Evolutionary conservation across 2,113 vertebrate species (phyloP).

Genomic region (Herpailurus yagouaroundi): DNA sequence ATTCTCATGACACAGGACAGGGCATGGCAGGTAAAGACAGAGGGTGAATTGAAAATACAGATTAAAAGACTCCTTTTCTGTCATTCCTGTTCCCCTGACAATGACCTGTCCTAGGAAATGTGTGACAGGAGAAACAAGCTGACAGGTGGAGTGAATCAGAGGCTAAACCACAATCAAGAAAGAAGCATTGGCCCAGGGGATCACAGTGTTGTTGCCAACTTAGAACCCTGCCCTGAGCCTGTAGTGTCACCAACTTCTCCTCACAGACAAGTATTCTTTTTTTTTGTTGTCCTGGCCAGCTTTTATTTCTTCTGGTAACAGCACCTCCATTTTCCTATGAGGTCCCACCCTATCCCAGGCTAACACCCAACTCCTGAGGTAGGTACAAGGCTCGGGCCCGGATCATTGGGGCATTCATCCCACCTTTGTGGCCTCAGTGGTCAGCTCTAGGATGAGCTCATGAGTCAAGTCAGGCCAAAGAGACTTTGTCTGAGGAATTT

Average conservation of each 20-base stretch:
- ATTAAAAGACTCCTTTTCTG: constrained; percentile 62
- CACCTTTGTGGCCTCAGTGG: not conserved
- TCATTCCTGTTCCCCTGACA: constrained; percentile 4
- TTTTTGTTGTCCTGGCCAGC: not conserved
- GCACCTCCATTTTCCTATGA: not conserved
- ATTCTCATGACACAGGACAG: constrained; percentile 57
- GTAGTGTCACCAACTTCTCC: not conserved
- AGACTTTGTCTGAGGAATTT: not conserved
- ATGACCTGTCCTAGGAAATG: constrained; percentile 23
- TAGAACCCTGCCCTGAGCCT: not conserved
- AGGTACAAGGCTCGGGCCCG: not conserved
- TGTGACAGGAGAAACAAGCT: constrained; percentile 5
- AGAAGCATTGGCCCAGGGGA: not conserved
- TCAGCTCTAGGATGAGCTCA: not conserved
- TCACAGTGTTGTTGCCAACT: not conserved
- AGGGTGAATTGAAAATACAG: not conserved
- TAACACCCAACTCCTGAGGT: not conserved
- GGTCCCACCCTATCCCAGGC: too few species aligned
- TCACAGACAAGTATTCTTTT: not conserved
- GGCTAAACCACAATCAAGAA: constrained; percentile 51
- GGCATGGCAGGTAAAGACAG: constrained; percentile 70
- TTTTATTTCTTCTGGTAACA: not conserved
- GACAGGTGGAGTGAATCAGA: constrained; percentile 17
- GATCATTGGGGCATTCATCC: not conserved
- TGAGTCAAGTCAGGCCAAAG: not conserved